A percentile compares a stretch with the other conserved stretches of the same genome.
These are phyloP conservation scores for Lepidothrix coronata DNA, from an alignment of 2,113 vertebrate species.

Conservation along the genomic window DNA sequence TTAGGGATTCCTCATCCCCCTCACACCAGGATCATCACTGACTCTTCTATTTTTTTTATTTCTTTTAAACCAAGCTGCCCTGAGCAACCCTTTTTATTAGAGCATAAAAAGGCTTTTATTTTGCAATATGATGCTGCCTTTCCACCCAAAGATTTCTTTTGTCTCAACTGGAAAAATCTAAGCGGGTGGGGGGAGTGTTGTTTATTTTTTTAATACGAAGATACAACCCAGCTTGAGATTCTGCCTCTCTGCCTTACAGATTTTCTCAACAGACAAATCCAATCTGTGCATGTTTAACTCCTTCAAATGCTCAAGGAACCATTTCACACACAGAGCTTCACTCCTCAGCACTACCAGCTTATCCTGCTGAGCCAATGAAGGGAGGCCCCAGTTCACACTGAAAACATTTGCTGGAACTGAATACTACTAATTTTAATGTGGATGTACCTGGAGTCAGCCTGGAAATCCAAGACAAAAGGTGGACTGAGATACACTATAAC, in stretches of 20 bases:
- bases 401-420: not conserved
- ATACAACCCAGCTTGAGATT: slow-evolving; percentile 54
- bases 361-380: not conserved
- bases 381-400: not conserved
- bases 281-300: slow-evolving; percentile 32
- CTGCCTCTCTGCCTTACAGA: slow-evolving; percentile 14
- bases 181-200: not conserved
- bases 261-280: slow-evolving; percentile 18
- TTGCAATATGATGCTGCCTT: slow-evolving; percentile 59
- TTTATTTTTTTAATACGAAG: slow-evolving; percentile 59
- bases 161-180: slow-evolving; percentile 61
- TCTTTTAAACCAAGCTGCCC: slow-evolving; percentile 1
- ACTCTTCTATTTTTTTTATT: not conserved
- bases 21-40: not conserved
- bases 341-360: not conserved
- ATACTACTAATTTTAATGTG: not conserved
- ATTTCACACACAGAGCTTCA: not conserved
- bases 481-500: not conserved
- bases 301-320: not conserved
- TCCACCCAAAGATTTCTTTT: slow-evolving; percentile 63
- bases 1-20: not conserved
- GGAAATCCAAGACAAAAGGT: not conserved
- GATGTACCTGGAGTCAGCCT: not conserved
- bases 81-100: slow-evolving; percentile 53
- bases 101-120: slow-evolving; percentile 56